Percentiles rank a stretch among this genome's conserved stretches.
Evolutionary conservation across 2,888 invertebrate species (phyloP).

Genomic region (Amitus sp.): DNA sequence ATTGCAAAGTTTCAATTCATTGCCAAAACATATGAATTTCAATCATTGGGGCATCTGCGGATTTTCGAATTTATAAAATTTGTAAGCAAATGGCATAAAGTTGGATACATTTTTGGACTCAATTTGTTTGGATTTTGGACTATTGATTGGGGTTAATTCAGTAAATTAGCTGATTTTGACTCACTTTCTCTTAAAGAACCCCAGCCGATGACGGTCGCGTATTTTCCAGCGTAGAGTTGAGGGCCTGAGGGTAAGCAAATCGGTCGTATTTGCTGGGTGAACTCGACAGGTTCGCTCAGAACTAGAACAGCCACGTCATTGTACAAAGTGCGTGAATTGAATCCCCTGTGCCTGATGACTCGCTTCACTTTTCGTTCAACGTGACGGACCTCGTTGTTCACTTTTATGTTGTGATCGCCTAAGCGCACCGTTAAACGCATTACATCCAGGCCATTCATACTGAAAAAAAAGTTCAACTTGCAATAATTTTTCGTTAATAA

Average conservation of each 20-base stretch:
- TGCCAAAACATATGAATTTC: too few relatives aligned
- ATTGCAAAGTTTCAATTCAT: too few relatives aligned
- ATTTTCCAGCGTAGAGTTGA: slow-evolving; percentile 74
- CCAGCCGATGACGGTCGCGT: slow-evolving; percentile 89
- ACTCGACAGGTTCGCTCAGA: slow-evolving; percentile 79
- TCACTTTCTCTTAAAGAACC: slow-evolving; percentile 83
- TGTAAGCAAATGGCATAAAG: too few relatives aligned
- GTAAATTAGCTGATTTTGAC: too few relatives aligned
- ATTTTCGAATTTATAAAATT: too few relatives aligned
- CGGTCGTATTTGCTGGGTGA: slow-evolving; percentile 77
- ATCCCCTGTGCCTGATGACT: slow-evolving; percentile 86
- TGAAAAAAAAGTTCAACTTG: slow-evolving; percentile 58
- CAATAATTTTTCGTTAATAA: too few relatives aligned
- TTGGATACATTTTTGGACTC: too few relatives aligned
- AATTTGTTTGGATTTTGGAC: too few relatives aligned
- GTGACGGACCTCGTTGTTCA: slow-evolving; percentile 79
- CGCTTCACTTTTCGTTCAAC: slow-evolving; percentile 82
- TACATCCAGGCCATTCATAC: slow-evolving; percentile 91
- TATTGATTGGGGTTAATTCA: too few relatives aligned
- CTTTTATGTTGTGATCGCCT: slow-evolving; percentile 86
- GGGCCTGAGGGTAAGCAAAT: slow-evolving; percentile 78
- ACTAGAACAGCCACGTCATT: slow-evolving; percentile 87
- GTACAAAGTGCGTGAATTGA: slow-evolving; percentile 85
- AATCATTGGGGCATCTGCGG: too few relatives aligned
- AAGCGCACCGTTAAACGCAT: slow-evolving; percentile 82